Conservation (phyloP, 2,888 invertebrate species). For the Meganola albula region DNA sequence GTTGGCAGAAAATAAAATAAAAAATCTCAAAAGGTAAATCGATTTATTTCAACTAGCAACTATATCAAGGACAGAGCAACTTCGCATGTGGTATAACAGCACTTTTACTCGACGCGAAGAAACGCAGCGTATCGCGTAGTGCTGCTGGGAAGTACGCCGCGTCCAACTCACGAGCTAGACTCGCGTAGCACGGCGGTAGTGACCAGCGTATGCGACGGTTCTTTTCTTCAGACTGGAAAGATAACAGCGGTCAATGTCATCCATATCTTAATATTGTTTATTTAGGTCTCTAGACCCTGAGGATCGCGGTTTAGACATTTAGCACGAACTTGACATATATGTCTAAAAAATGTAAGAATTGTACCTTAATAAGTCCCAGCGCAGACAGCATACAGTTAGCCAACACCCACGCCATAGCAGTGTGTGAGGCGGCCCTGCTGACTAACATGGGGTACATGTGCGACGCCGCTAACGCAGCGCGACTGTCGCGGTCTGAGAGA, state of each 20-base stretch:
- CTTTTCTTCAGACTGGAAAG: conserved; percentile 82
- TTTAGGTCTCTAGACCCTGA: no score
- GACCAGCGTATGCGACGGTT: conserved; percentile 79
- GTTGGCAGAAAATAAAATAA: no score
- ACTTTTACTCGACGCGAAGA: conserved; percentile 23
- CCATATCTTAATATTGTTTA: no score
- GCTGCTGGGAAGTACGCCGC: conserved; percentile 44
- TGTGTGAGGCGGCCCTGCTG: conserved; percentile 41
- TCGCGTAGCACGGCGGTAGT: conserved; percentile 78
- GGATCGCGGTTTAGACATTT: no score
- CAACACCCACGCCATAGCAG: conserved; percentile 62
- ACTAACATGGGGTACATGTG: conserved; percentile 73
- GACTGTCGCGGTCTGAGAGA: conserved; percentile 39
- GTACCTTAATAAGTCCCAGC: conserved; percentile 85
- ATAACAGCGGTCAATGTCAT: no score
- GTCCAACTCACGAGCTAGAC: conserved; percentile 52
- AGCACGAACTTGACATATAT: no score
- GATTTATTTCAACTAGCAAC: no score
- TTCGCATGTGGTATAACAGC: conserved; percentile 9
- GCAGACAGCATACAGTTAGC: conserved; percentile 82
- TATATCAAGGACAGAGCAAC: conserved; percentile 14
- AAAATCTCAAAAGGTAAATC: no score
- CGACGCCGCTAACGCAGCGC: conserved; percentile 25
- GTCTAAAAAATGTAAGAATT: no score
- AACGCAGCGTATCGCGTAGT: conserved; percentile 49